Evolutionary conservation across 2,888 invertebrate species (phyloP).

Genomic region (Leptopterna dolabrata): DNA sequence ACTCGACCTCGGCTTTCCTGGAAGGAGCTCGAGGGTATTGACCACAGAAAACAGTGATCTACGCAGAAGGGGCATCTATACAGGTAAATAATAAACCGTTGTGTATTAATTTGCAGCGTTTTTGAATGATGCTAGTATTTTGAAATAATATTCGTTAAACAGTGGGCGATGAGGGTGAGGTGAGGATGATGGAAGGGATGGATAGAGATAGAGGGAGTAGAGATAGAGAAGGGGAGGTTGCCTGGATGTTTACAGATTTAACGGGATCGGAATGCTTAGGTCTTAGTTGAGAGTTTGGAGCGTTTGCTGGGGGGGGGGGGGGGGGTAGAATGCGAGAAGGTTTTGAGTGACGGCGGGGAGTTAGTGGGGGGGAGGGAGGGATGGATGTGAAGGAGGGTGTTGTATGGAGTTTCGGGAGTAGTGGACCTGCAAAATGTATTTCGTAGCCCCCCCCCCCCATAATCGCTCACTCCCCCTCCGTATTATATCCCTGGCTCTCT

Average conservation of each 20-base stretch:
- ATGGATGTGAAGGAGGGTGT: neutral
- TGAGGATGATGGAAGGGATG: no score
- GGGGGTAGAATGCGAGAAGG: neutral
- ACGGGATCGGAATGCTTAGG: neutral
- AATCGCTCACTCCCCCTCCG: neutral
- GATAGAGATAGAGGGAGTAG: no score
- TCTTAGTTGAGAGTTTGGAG: no score
- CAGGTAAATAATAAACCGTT: no score
- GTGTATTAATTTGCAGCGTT: no score
- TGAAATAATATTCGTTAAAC: no score
- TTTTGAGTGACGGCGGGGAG: neutral
- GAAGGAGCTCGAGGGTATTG: no score
- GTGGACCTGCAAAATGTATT: conserved; percentile 48
- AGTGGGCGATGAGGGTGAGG: no score
- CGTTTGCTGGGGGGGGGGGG: neutral
- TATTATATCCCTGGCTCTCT: neutral
- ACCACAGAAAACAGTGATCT: no score
- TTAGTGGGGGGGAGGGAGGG: neutral
- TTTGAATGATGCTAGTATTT: no score
- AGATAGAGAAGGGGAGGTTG: neutral
- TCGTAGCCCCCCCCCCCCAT: neutral
- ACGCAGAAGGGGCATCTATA: no score
- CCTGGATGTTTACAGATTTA: neutral
- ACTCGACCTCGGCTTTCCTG: no score
- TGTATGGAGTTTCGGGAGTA: conserved; percentile 27